These are phyloP conservation scores for Philereme transversata DNA, from an alignment of 2,888 invertebrate genomes.

Conservation along the genomic window DNA sequence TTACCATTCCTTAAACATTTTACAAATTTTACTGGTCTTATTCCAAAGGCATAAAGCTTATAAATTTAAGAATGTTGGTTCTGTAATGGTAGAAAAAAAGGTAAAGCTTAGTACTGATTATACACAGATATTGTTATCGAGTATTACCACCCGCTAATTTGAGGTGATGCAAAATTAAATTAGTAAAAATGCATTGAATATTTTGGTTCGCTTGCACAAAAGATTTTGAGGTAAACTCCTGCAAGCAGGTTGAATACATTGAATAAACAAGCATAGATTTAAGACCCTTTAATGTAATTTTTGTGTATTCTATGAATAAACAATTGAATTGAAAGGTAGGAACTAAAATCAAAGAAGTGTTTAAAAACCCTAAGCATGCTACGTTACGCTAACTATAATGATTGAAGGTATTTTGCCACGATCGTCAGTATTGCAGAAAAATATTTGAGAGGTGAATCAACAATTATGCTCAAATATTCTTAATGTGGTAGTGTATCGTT, in stretches of 20 bases:
- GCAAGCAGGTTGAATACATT: not conserved
- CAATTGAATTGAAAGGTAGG: too few species aligned
- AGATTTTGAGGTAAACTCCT: not conserved
- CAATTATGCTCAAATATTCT: too few species aligned
- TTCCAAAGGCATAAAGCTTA: conserved; percentile 19
- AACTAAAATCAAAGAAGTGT: too few species aligned
- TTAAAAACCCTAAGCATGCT: too few species aligned
- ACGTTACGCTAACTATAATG: too few species aligned
- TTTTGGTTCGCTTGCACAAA: conserved; percentile 23
- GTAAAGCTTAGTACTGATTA: conserved; percentile 58
- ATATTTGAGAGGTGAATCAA: too few species aligned
- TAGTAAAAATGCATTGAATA: conserved; percentile 47
- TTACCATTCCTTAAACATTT: conserved; percentile 26
- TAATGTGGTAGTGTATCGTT: too few species aligned
- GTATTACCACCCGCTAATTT: conserved; percentile 77
- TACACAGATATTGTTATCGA: conserved; percentile 75
- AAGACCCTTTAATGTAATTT: too few species aligned
- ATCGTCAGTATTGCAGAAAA: too few species aligned
- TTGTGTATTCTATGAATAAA: too few species aligned
- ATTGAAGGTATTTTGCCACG: too few species aligned
- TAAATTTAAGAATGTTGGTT: conserved; percentile 8
- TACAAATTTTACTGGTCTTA: conserved; percentile 45
- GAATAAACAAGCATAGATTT: too few species aligned
- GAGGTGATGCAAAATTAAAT: conserved; percentile 69
- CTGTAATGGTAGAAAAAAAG: conserved; percentile 37